phyloP scores from a whole-genome alignment of 2,888 invertebrate genomes.

The Allophyes oxyacanthae region DNA sequence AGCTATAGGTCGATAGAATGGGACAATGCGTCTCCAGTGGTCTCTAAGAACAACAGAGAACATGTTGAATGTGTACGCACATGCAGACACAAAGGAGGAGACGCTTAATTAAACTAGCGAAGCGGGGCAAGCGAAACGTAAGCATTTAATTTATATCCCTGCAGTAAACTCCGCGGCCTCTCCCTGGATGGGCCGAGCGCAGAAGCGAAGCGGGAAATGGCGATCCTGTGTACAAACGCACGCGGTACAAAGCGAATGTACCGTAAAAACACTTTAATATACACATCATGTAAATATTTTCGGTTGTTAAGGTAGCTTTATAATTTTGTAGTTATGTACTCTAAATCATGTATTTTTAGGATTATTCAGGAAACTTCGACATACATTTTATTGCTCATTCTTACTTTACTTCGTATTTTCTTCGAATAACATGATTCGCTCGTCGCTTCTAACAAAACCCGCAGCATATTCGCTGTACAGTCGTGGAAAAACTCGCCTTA shows the following conservation, averaged over 20 bases:
- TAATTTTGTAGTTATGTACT: too few relatives aligned
- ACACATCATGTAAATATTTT: too few relatives aligned
- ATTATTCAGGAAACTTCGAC: too few relatives aligned
- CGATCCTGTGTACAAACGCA: conserved; percentile 12
- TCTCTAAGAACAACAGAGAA: conserved; percentile 74
- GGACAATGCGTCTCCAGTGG: conserved; percentile 67
- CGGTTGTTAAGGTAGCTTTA: too few relatives aligned
- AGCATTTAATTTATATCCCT: conserved; percentile 89
- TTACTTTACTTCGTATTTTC: too few relatives aligned
- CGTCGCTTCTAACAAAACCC: conserved; percentile 48
- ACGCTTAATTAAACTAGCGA: conserved; percentile 88
- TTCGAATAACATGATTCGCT: conserved; percentile 42
- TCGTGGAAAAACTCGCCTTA: conserved; percentile 76
- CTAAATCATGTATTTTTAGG: too few relatives aligned
- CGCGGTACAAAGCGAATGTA: too few relatives aligned
- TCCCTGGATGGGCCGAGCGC: conserved; percentile 67
- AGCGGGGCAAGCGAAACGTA: conserved; percentile 87
- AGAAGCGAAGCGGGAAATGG: conserved; percentile 64
- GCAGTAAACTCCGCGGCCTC: conserved; percentile 87
- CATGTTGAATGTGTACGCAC: conserved; percentile 85
- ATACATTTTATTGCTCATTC: too few relatives aligned
- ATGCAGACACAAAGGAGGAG: conserved; percentile 83
- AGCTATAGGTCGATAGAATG: conserved; percentile 51
- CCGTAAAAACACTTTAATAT: too few relatives aligned
- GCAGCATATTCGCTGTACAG: conserved; percentile 64